Evolutionary conservation across 2,888 invertebrate genomes (phyloP), one percentile per base, ranked within the genome.

Genomic region (Troides oblongomaculatus): DNA sequence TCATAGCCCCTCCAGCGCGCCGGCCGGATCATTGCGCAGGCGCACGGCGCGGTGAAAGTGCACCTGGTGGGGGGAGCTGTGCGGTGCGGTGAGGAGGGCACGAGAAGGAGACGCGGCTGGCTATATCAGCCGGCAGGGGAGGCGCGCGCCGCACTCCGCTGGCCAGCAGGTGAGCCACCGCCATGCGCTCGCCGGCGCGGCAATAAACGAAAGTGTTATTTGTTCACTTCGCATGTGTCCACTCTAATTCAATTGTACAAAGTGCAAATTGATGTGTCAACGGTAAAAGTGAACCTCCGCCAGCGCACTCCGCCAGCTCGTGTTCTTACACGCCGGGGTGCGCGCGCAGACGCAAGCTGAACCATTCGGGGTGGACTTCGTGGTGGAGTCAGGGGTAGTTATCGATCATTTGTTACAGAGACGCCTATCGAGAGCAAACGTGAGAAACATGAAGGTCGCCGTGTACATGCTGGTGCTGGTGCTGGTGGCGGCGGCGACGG

Each of bases 91-190:
- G 21, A 21, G 21, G 21, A 21, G 21, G 21, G 21, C 21, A 21
- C 21, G 21, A 1, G 21, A 21, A 21, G 30, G 30, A 2, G 30
- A 30, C 30, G 30, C 4, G 30, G 30, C 30, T 30, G 30, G 30
- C 30, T 90, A 89, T 91, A 91, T 88, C 80, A 88, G 83, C 68
- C 73, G 73, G 74, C 71, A 73, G 77, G 69, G 73, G 70, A 81
- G 83, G 83, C 92, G 89, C 92, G 92, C 90, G 89, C 82, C 78
- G 74, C 89, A 90, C 89, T 90, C 84, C 80, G 77, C 85, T 76
- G 77, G 77, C 80, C 75, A 71, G 77, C 89, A 88, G 91, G 92
- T 89, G 85, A 91, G 90, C 73, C 65, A 62, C 65, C 77, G 75
- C 76, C 75, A 73, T 72, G 74, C 65, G 62, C 60, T 36, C 63